Percentiles rank a stretch among this genome's conserved stretches.
Conservation (phyloP, 53 echinoderm and acorn worm species). For the Astropecten irregularis region DNA sequence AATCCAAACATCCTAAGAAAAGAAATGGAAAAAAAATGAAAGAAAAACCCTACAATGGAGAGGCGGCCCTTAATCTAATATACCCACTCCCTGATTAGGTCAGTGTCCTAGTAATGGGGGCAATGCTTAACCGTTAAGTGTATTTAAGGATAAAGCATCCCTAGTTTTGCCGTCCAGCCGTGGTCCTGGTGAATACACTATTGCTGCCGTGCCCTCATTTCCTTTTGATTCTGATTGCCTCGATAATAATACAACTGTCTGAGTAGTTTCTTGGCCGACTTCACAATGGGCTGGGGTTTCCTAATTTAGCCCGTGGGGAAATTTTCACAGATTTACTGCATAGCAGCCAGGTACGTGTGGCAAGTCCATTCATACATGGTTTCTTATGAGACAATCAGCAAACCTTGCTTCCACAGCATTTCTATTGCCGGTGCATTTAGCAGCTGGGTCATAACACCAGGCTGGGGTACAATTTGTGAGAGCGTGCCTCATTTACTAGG, state of each 20-base stretch:
- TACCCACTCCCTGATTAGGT: background rate
- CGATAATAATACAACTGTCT: background rate
- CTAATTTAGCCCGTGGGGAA: background rate
- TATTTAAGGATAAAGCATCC: slow-evolving; percentile 2
- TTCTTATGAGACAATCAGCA: no score
- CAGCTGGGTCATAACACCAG: no score
- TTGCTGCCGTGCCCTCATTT: background rate
- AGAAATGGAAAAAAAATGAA: no score
- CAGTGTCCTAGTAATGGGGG: slow-evolving; percentile 42
- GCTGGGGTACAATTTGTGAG: no score
- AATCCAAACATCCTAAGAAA: background rate
- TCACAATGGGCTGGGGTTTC: slow-evolving; percentile 17
- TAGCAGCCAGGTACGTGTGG: no score
- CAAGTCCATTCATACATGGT: no score
- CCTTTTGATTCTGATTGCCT: background rate
- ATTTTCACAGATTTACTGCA: no score
- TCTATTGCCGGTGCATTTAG: no score
- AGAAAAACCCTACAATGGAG: background rate
- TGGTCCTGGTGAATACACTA: slow-evolving; percentile 20
- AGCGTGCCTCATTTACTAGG: no score
- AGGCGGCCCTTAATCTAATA: slow-evolving; percentile 29
- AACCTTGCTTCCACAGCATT: no score
- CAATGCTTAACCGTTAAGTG: background rate
- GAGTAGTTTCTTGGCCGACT: background rate
- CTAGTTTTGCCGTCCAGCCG: background rate